Base-by-base conservation (phyloP, 2,888 invertebrate genomes). In the Sycophila texana region DNA sequence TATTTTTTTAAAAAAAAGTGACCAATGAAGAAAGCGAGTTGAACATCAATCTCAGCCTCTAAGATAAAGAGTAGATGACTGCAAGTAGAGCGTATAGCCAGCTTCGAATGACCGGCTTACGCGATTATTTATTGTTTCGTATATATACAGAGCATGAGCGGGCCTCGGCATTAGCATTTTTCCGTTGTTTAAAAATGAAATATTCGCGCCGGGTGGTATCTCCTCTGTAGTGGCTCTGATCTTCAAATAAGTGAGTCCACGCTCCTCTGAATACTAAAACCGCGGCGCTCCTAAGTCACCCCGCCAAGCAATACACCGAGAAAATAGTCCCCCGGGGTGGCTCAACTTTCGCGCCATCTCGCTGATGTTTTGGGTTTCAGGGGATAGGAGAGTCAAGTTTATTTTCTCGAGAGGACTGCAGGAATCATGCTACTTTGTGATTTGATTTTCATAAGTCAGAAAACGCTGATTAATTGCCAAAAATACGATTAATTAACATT, bases 181-280 rank as follows among this genome's bases (percentile, higher is more conserved):
- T 90, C 88, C 88, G 90, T 90, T 90, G 90, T 90, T 90, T 89
- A 90, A 90, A 90, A 90, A 90, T 90, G 90, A 90, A 90, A 90
- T 90, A 90, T 90, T 88, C 84, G 85, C 82, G 82, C 81, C 83
- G 47, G 47, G 12, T 10, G 81, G 84, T 83, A 83, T 82, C 82
- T 82, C 85, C 84, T 81, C 74, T 73, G 78, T 77, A 81, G 82
- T 74, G 81, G 76, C 82, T 84, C 86, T 90, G 90, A 90, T 90
- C 90, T 89, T 87, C 87, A 88, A 90, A 90, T 90, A 90, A 90
- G 90, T 89, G 90, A 88, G 86, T 85, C 86, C 85, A 87, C 86
- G 88, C 89, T 84, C 86, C 84, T 84, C 86, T 83, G 90, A 90
- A 90, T 90, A 90, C 89, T 86, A 47, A 89, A 90, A 20, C 30